Conservation (phyloP, 2,797 vertebrate species). For the Coregonus ussuriensis region DNA sequence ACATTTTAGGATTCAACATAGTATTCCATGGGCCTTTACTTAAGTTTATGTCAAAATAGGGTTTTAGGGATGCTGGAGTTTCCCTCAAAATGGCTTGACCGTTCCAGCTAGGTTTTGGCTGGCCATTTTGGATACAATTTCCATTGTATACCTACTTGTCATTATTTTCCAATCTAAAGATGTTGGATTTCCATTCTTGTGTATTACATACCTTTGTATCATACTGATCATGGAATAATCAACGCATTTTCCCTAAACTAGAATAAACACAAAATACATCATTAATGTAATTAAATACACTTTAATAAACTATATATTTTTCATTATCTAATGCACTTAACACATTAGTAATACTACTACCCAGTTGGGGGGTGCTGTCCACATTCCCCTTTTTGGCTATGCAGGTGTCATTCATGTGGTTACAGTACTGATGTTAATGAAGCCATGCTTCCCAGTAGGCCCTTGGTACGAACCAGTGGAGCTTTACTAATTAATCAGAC, state of each 20-base stretch:
- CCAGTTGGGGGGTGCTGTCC: not conserved
- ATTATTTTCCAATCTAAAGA: too few species aligned
- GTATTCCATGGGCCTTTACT: too few species aligned
- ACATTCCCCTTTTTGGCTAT: not conserved
- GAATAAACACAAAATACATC: not conserved
- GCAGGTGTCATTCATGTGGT: conserved; percentile 67
- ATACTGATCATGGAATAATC: not conserved
- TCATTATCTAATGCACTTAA: not conserved
- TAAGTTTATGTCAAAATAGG: not conserved
- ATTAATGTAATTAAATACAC: not conserved
- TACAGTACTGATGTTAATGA: conserved; percentile 61
- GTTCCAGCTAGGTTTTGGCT: not conserved
- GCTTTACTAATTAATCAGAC: conserved; percentile 73
- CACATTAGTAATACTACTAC: not conserved
- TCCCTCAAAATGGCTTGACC: not conserved
- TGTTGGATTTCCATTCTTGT: not conserved
- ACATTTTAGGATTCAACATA: too few species aligned
- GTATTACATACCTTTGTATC: not conserved
- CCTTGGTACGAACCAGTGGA: conserved; percentile 73
- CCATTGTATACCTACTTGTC: too few species aligned
- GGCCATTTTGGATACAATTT: too few species aligned
- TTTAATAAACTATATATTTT: not conserved
- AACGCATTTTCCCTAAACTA: not conserved
- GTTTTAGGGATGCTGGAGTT: not conserved
- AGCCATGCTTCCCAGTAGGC: conserved; percentile 37